Base-by-base conservation (phyloP, 2,888 invertebrate genomes). In the Oscheius myriophilus region DNA sequence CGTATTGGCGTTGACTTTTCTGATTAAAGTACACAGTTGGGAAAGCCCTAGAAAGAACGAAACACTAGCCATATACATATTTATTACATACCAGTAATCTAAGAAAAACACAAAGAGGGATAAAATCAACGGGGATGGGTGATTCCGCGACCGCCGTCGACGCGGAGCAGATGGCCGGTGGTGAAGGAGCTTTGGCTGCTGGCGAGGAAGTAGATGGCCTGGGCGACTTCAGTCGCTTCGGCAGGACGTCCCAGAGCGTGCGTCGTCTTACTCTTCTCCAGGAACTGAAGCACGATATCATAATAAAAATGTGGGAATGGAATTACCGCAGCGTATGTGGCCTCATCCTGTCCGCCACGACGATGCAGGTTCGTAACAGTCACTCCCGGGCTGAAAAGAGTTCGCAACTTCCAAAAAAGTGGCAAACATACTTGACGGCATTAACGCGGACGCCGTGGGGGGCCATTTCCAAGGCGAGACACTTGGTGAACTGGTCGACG, bases 401-500 rank as follows among this genome's bases (percentile, higher is more conserved):
- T 33, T 33, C 6, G 14, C 21, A 9, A 4, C 33, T 57, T 7
- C 3, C 7, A 14, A 53, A 25, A 62, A 4, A 14, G 21, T 14
- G n/a, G 11, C 21, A 42, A 46, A 51, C 85, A 73, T 76, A 87
- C 87, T 94, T 95, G 0, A 96, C 94, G 78, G 92, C 91, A 87
- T 96, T 96, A 0, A 94, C 94, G 72, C 95, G 89, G 0, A 95
- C 93, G 70, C 87, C 85, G 72, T 87, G 86, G 9, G 87, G 81
- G 16, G 89, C 89, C 77, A 89, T 78, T 76, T 89, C 96, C 70
- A 97, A 88, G 7, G 96, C 96, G 1, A 92, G 91, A 87, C 95
- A 95, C 80, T 92, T 90, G 0, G 96, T 97, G 76, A 97, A 91
- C 87, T 96, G 96, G 87, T 97, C 96, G 0, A 96, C 90, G 21